These are phyloP conservation scores for Gallinago jamesoni DNA, from an alignment of 2,113 vertebrate genomes.

Conservation along the genomic window DNA sequence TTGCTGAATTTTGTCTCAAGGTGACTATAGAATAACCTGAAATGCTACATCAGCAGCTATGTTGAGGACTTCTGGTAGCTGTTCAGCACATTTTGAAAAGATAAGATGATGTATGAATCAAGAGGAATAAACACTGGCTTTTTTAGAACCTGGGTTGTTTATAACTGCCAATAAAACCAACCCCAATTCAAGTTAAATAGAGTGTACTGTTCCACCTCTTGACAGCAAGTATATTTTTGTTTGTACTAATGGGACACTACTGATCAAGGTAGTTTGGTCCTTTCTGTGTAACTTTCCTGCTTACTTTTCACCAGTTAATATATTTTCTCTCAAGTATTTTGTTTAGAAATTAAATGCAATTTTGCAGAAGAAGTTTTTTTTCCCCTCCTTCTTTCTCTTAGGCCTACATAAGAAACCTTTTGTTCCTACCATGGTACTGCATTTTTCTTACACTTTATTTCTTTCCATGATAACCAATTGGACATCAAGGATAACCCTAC, in stretches of 20 bases:
- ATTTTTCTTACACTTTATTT: background rate
- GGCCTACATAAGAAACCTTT: background rate
- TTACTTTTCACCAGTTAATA: background rate
- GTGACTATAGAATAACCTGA: background rate
- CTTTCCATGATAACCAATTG: background rate
- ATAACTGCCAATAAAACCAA: background rate
- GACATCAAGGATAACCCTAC: background rate
- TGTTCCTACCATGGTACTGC: rapidly evolving
- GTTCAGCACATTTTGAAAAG: background rate
- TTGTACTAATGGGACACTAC: background rate
- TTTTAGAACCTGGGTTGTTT: background rate
- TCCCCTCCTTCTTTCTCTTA: background rate
- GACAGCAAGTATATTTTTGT: background rate
- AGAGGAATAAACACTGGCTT: rapidly evolving
- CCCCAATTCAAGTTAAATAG: background rate
- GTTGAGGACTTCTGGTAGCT: background rate
- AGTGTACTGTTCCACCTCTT: background rate
- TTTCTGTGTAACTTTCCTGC: background rate
- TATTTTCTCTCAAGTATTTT: background rate
- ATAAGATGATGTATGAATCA: background rate
- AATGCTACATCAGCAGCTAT: background rate
- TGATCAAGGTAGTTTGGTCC: background rate
- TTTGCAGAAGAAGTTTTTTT: background rate
- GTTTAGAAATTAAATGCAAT: background rate
- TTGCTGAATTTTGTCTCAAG: background rate